Base-by-base conservation (phyloP, 2,888 invertebrate species). In the Hypomecis punctinalis region DNA sequence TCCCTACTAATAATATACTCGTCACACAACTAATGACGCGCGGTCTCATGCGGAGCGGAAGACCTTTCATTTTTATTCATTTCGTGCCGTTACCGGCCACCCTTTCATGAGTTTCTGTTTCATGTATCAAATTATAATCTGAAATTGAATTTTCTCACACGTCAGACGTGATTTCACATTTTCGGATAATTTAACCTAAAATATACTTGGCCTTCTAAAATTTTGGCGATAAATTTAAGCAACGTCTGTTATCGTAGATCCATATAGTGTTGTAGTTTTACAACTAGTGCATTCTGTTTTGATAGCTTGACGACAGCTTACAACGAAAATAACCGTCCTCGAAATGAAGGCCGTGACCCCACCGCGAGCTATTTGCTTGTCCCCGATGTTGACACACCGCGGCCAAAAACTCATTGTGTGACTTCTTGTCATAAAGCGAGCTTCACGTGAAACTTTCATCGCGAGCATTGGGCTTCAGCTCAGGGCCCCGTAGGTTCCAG, bases 391-490 rank as follows among this genome's bases (percentile, higher is more conserved):
- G 86, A 84, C 85, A 84, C 75, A 78, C 82, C 75, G 83, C 82
- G 83, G 79, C 88, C 86, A 84, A 88, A n/a, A 90, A 85, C 87
- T 86, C 87, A 90, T 90, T 91, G 89, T 89, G 84, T 79, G 80
- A 83, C 84, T 84, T 85, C 86, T 86, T 85, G 86, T 82, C 84
- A 86, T 80, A 86, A 84, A 86, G 76, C 82, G 74, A 77, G 78
- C 78, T 84, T 76, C 76, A 79, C 81, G 82, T 81, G 78, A 83
- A 84, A 86, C 71, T 86, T 82, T 81, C 76, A 78, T 77, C 76
- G 73, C 74, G 75, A 78, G 77, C 79, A 77, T 80, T 84, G 82
- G n/a, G n/a, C n/a, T n/a, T n/a, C n/a, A n/a, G n/a, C n/a, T n/a
- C n/a, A n/a, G n/a, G n/a, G n/a, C n/a, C n/a, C n/a, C n/a, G n/a